phyloP scores from a whole-genome alignment of 2,113 vertebrate species.

The Zootoca vivipara region DNA sequence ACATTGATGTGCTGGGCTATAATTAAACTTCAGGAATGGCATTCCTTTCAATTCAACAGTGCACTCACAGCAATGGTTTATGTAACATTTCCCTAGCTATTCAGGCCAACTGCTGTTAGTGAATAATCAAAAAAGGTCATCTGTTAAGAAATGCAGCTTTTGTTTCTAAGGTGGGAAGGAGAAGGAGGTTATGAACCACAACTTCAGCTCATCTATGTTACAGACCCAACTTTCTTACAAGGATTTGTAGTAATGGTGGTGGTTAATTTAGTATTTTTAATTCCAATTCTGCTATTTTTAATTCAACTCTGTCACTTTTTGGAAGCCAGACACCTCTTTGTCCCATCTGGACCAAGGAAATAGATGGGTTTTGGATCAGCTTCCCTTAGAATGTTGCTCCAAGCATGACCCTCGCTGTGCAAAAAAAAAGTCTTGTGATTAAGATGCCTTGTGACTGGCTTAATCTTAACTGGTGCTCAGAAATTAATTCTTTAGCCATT shows the following conservation, averaged over 20 bases:
- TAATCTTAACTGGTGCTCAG: not conserved
- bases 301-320: not conserved
- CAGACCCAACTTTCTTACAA: not conserved
- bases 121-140: slow-evolving; percentile 53
- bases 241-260: not conserved
- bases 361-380: slow-evolving; percentile 22
- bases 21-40: slow-evolving; percentile 36
- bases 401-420: not conserved
- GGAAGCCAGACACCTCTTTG: not conserved
- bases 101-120: slow-evolving; percentile 18
- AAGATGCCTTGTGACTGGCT: not conserved
- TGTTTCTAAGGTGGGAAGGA: slow-evolving; percentile 18
- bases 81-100: slow-evolving; percentile 16
- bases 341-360: slow-evolving; percentile 19
- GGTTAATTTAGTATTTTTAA: not conserved
- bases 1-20: not conserved
- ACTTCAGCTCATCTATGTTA: not conserved
- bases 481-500: slow-evolving; percentile 14
- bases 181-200: not conserved
- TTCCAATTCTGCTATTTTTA: not conserved
- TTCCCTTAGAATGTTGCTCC: not conserved
- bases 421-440: slow-evolving; percentile 27
- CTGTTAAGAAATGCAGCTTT: slow-evolving; percentile 34
- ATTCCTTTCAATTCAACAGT: not conserved
- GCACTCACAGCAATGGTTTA: not conserved